phyloP scores from a whole-genome alignment of 2,113 vertebrate genomes.

The Pangasianodon gigas region DNA sequence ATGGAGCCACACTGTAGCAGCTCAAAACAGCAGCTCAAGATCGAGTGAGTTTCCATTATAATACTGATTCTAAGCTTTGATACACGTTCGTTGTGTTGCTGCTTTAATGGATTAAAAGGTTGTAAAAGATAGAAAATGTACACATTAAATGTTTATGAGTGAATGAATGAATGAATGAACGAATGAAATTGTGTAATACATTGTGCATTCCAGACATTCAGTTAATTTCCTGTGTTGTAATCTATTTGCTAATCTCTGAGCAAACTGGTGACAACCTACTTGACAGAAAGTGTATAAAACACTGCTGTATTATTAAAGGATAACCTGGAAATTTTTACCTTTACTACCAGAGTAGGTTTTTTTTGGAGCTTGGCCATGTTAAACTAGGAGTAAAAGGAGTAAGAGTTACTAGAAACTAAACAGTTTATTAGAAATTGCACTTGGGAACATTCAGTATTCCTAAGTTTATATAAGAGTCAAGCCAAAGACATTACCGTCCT shows the following conservation, averaged over 20 bases:
- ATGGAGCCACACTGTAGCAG: slow-evolving; percentile 57
- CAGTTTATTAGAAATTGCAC: not conserved
- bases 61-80: not conserved
- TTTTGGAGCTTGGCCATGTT: not conserved
- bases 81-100: not conserved
- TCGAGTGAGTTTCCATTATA: slow-evolving; percentile 59
- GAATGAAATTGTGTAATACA: not conserved
- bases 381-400: too few species aligned
- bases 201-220: not conserved
- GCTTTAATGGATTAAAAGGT: not conserved
- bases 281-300: not conserved
- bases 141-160: not conserved
- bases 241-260: not conserved
- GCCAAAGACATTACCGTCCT: slow-evolving; percentile 67
- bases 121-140: not conserved
- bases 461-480: slow-evolving; percentile 61
- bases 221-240: not conserved
- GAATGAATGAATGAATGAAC: not conserved
- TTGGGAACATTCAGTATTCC: not conserved
- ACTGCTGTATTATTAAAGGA: not conserved
- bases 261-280: not conserved
- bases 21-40: slow-evolving; percentile 48
- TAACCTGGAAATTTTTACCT: not conserved
- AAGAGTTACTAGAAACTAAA: not conserved
- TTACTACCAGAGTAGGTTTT: not conserved